phyloP scores from a whole-genome alignment of 1,140 invertebrate species.

The Triops longicaudatus region DNA sequence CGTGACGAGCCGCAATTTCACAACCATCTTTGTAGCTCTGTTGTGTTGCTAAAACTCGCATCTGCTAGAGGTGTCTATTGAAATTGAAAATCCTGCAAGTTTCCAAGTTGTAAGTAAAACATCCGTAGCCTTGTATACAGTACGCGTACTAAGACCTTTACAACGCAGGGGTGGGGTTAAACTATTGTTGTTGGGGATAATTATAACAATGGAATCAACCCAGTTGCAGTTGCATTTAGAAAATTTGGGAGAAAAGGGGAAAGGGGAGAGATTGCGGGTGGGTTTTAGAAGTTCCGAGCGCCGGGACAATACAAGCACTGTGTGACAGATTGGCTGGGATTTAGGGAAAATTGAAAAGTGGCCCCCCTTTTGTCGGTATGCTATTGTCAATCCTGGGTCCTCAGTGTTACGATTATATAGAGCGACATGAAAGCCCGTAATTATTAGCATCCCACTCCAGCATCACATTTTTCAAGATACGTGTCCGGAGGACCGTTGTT shows the following conservation, averaged over 20 bases:
- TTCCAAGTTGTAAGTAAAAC: background rate
- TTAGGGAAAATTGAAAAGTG: slow-evolving; percentile 12
- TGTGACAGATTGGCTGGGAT: slow-evolving; percentile 7
- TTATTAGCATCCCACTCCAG: slow-evolving; percentile 7
- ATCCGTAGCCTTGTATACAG: background rate
- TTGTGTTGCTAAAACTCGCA: background rate
- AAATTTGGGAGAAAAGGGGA: background rate
- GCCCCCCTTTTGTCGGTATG: slow-evolving; percentile 6
- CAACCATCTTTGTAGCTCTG: background rate
- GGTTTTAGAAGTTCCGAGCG: background rate
- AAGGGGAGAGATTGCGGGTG: slow-evolving; percentile 1
- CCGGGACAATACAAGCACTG: background rate
- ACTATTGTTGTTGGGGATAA: slow-evolving; percentile 12
- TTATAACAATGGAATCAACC: background rate
- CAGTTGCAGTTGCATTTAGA: background rate
- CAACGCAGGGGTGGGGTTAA: background rate
- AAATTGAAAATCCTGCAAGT: background rate
- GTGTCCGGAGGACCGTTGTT: background rate
- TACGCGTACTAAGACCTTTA: background rate
- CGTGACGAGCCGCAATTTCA: background rate
- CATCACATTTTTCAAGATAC: background rate
- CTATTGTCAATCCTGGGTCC: background rate
- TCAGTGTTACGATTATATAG: background rate
- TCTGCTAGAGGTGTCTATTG: background rate
- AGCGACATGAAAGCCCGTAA: slow-evolving; percentile 6